phyloP scores from a whole-genome alignment of 2,797 vertebrate species.

The Rachycentron canadum region DNA sequence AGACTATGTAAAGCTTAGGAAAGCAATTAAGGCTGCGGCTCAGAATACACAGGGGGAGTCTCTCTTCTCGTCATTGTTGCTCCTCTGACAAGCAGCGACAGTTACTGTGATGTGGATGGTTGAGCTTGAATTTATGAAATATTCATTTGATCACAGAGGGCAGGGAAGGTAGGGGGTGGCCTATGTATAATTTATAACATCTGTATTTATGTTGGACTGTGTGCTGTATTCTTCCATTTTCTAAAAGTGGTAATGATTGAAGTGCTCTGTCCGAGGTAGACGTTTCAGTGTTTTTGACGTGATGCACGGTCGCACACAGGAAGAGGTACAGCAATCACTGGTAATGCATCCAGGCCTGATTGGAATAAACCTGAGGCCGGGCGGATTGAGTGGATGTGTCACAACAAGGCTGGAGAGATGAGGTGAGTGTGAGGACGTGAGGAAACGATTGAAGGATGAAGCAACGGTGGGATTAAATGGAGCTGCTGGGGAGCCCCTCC shows the following conservation, averaged over 20 bases:
- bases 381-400: background rate
- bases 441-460: constrained; percentile 23
- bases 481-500: constrained; percentile 25
- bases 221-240: constrained; percentile 18
- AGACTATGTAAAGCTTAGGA: constrained; percentile 66
- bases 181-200: constrained; percentile 74
- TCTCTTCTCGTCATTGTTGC: constrained; percentile 43
- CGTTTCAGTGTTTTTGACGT: background rate
- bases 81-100: constrained; percentile 68
- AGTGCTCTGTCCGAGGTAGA: background rate
- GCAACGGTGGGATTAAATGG: constrained; percentile 59
- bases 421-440: constrained; percentile 5
- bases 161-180: constrained; percentile 35
- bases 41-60: constrained; percentile 26
- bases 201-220: constrained; percentile 64
- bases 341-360: background rate
- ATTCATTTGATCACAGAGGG: constrained; percentile 73
- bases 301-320: background rate
- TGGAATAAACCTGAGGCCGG: background rate
- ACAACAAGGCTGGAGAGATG: constrained; percentile 31
- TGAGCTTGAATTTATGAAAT: constrained; percentile 80
- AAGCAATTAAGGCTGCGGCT: constrained; percentile 74
- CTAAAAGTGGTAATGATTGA: constrained; percentile 24
- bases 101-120: constrained; percentile 68
- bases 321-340: constrained; percentile 3